Percentiles rank a stretch among this genome's conserved stretches.
phyloP scores from a whole-genome alignment of 2,113 vertebrate species.

The Heterocephalus glaber region DNA sequence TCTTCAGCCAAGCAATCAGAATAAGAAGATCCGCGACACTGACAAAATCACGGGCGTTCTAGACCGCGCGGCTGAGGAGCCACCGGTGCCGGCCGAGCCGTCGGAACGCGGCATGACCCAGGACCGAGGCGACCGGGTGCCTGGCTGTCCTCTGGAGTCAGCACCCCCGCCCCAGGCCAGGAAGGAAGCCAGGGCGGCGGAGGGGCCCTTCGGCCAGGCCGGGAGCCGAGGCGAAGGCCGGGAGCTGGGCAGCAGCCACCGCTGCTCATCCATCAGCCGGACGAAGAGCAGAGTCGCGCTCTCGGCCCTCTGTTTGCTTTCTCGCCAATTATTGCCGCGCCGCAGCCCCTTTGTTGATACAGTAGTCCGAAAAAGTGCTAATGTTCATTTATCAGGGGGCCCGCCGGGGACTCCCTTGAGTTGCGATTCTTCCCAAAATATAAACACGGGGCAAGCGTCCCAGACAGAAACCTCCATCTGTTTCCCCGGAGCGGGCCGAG shows the following conservation, averaged over 20 bases:
- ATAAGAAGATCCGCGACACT: accelerated
- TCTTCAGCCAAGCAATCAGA: not conserved
- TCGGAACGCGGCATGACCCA: not conserved
- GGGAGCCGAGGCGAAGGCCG: conserved; percentile 58
- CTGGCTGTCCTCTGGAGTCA: not conserved
- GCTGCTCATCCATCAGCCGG: conserved; percentile 88
- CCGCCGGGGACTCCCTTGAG: conserved; percentile 88
- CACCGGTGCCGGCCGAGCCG: not conserved
- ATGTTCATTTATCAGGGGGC: conserved; percentile 97
- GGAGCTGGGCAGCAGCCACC: conserved; percentile 81
- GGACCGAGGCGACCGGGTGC: not conserved
- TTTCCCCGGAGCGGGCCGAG: conserved; percentile 93
- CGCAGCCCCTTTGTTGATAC: conserved; percentile 93
- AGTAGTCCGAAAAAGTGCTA: conserved; percentile 93
- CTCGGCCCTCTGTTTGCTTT: conserved; percentile 93
- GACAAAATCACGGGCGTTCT: not conserved
- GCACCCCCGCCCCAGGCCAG: not conserved
- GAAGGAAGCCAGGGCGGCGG: conserved; percentile 17
- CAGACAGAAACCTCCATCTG: conserved; percentile 95
- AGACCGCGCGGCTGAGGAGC: not conserved
- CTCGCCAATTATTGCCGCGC: conserved; percentile 94
- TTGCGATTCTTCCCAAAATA: conserved; percentile 96
- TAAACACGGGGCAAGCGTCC: conserved; percentile 93
- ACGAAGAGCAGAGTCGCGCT: conserved; percentile 90
- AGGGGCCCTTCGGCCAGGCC: conserved; percentile 75